phyloP scores from a whole-genome alignment of 1,140 invertebrate genomes.

The Eupristina koningsbergeri region DNA sequence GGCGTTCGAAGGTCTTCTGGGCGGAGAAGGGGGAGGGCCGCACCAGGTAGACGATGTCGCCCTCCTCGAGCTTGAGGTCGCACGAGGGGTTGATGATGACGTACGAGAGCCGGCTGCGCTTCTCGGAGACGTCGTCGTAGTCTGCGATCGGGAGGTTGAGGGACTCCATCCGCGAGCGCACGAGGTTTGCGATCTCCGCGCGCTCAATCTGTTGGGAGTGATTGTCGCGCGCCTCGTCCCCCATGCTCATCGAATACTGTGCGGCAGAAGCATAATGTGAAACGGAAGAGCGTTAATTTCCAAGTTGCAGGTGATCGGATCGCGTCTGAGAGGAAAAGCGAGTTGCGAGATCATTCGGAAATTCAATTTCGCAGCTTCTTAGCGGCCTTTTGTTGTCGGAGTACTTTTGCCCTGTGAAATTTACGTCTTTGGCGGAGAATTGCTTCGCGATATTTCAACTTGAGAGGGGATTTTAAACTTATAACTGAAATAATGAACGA shows the following conservation, averaged over 20 bases:
- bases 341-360: background rate
- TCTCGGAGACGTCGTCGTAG: slow-evolving; percentile 94
- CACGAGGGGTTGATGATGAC: slow-evolving; percentile 99
- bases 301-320: background rate
- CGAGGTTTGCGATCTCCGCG: slow-evolving; percentile 95
- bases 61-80: slow-evolving; percentile 95
- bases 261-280: slow-evolving; percentile 47
- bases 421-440: too few species aligned
- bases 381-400: too few species aligned
- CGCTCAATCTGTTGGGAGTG: slow-evolving; percentile 92
- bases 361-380: background rate
- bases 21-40: slow-evolving; percentile 92
- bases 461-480: background rate
- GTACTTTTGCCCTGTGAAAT: too few species aligned
- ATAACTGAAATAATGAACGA: background rate
- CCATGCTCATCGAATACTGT: slow-evolving; percentile 86
- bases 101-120: slow-evolving; percentile 93
- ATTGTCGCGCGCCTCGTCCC: slow-evolving; percentile 88
- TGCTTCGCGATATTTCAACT: background rate
- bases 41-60: slow-evolving; percentile 95
- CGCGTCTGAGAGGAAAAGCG: background rate
- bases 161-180: slow-evolving; percentile 93
- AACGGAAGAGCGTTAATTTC: slow-evolving; percentile 11
- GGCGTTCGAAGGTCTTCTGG: slow-evolving; percentile 93
- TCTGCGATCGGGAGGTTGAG: slow-evolving; percentile 90